Conservation (phyloP, 53 echinoderm and acorn worm species). For the Temnopleurus reevesii region DNA sequence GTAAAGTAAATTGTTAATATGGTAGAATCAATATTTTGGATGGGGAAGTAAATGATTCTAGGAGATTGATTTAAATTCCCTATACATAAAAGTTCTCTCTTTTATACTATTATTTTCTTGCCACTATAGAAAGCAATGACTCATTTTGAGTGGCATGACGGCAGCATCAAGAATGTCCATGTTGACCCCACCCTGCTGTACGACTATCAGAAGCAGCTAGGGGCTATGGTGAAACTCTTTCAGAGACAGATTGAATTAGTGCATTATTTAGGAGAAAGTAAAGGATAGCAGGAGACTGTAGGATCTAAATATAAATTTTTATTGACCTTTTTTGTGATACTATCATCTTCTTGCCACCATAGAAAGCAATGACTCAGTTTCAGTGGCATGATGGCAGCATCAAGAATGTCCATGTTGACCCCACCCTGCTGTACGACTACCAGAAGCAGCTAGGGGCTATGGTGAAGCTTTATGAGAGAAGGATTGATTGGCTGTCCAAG, state of each 20-base stretch:
- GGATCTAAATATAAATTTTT: too few relatives aligned
- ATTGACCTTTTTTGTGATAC: too few relatives aligned
- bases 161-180: slow-evolving; percentile 94
- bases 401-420: slow-evolving; percentile 97
- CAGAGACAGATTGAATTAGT: slow-evolving; percentile 92
- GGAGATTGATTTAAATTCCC: too few relatives aligned
- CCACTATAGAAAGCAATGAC: slow-evolving; percentile 95
- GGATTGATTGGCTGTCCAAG: slow-evolving; percentile 96
- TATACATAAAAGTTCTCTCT: too few relatives aligned
- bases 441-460: slow-evolving; percentile 96
- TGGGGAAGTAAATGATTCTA: too few relatives aligned
- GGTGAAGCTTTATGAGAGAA: slow-evolving; percentile 93
- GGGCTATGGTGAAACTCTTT: slow-evolving; percentile 92
- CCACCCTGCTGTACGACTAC: slow-evolving; percentile 90
- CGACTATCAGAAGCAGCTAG: slow-evolving; percentile 99
- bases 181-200: slow-evolving; percentile 92
- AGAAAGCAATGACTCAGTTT: slow-evolving; percentile 99
- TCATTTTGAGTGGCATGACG: slow-evolving; percentile 99
- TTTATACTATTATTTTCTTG: background rate
- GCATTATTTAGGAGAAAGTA: too few relatives aligned
- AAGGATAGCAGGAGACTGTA: slow-evolving; percentile 89
- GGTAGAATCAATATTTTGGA: too few relatives aligned
- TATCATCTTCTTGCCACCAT: background rate
- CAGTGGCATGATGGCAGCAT: slow-evolving; percentile 99
- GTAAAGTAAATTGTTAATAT: too few relatives aligned